Conservation (phyloP, 2,888 invertebrate genomes). For the Elgonia sp. region DNA sequence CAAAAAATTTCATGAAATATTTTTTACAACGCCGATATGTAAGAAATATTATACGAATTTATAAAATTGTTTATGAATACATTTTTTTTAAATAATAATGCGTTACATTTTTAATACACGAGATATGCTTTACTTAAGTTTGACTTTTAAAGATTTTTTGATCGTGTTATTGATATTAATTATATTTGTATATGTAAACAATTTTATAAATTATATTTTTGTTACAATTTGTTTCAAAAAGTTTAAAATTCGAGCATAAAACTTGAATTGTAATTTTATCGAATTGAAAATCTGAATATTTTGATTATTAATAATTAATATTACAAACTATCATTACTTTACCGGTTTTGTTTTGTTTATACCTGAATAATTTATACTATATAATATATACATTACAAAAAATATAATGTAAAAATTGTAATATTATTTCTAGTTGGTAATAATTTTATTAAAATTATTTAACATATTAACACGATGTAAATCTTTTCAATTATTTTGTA, state of each 20-base stretch:
- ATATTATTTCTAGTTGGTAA: too few relatives aligned
- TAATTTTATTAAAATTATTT: too few relatives aligned
- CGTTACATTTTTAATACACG: too few relatives aligned
- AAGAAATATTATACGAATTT: background rate
- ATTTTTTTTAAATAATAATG: background rate
- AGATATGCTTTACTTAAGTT: background rate
- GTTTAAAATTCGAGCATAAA: background rate
- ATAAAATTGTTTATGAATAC: background rate
- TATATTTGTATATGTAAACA: background rate
- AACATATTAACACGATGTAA: too few relatives aligned
- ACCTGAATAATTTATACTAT: too few relatives aligned
- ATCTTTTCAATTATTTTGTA: too few relatives aligned
- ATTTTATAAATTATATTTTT: background rate
- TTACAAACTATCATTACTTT: too few relatives aligned
- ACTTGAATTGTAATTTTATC: background rate
- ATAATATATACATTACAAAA: too few relatives aligned
- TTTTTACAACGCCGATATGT: background rate
- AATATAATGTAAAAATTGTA: too few relatives aligned
- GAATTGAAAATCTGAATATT: background rate
- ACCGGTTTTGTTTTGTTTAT: too few relatives aligned
- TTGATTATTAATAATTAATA: background rate
- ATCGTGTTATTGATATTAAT: background rate
- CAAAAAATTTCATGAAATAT: background rate
- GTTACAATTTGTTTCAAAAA: background rate
- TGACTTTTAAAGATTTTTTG: background rate